Conservation (phyloP, 2,888 invertebrate species). For the Pachycephus smyrnensis region DNA sequence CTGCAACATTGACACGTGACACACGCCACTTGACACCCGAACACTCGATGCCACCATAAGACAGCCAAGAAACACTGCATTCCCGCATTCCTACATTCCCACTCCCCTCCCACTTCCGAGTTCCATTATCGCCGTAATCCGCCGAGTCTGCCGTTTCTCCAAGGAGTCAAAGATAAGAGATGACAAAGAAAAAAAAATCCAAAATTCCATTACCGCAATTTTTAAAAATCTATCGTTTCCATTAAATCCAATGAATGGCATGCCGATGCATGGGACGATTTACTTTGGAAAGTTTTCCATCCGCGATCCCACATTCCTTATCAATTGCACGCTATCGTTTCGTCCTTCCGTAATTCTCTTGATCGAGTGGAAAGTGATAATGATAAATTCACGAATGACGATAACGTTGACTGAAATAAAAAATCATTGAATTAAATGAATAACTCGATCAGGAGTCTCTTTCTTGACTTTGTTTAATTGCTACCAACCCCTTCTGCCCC, state of each 20-base stretch:
- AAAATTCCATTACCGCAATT: neutral
- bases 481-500: neutral
- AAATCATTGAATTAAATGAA: constrained; percentile 16
- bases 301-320: neutral
- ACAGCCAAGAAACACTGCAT: constrained; percentile 23
- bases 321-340: neutral
- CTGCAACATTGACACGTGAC: neutral
- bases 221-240: constrained; percentile 8
- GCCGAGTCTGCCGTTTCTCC: constrained; percentile 49
- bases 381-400: constrained; percentile 7
- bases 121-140: constrained; percentile 34
- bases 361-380: neutral
- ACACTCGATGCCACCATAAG: constrained; percentile 40
- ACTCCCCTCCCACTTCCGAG: constrained; percentile 14
- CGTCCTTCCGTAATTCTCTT: constrained; percentile 11
- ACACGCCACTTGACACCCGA: constrained; percentile 38
- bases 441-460: constrained; percentile 1
- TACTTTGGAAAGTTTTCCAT: constrained; percentile 25
- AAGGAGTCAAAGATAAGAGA: neutral
- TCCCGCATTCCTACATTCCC: constrained; percentile 9
- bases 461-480: constrained; percentile 9
- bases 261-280: constrained; percentile 61
- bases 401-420: constrained; percentile 18
- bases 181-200: neutral
- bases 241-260: constrained; percentile 58